Evolutionary conservation across 2,113 vertebrate genomes (phyloP).

Genomic region (Phalacrocorax carbo): DNA sequence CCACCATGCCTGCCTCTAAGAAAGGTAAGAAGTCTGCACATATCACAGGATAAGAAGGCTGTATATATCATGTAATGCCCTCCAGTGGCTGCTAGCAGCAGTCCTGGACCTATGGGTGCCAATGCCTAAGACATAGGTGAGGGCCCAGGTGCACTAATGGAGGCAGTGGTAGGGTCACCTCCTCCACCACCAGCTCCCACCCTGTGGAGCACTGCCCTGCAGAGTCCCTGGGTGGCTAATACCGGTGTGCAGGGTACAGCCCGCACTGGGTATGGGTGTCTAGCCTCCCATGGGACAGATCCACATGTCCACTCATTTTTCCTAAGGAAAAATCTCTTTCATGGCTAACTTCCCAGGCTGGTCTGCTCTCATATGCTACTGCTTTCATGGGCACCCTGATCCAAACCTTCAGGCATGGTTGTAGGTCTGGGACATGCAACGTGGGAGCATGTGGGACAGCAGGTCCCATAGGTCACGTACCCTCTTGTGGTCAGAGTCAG

Average conservation of each 20-base stretch:
- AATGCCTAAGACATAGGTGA: neutral
- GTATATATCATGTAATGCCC: neutral
- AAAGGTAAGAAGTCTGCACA: neutral
- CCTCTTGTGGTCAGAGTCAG: neutral
- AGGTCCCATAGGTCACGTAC: neutral
- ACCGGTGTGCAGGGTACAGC: accelerated
- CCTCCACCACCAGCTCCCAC: neutral
- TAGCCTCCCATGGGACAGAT: neutral
- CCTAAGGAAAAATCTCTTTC: neutral
- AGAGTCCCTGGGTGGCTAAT: neutral
- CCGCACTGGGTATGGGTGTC: too few species aligned
- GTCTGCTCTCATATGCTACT: neutral
- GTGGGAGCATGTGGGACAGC: neutral
- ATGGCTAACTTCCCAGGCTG: neutral
- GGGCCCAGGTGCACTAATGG: accelerated
- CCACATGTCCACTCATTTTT: neutral
- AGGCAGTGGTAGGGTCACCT: neutral
- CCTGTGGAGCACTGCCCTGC: neutral
- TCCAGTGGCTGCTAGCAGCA: neutral
- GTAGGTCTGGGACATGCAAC: neutral
- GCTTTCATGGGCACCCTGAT: neutral
- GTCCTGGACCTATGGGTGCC: neutral
- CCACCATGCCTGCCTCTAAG: neutral
- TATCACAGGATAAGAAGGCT: accelerated
- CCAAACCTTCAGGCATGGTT: neutral